phyloP scores from a whole-genome alignment of 2,797 vertebrate genomes.

The Poeciliopsis presidionis region DNA sequence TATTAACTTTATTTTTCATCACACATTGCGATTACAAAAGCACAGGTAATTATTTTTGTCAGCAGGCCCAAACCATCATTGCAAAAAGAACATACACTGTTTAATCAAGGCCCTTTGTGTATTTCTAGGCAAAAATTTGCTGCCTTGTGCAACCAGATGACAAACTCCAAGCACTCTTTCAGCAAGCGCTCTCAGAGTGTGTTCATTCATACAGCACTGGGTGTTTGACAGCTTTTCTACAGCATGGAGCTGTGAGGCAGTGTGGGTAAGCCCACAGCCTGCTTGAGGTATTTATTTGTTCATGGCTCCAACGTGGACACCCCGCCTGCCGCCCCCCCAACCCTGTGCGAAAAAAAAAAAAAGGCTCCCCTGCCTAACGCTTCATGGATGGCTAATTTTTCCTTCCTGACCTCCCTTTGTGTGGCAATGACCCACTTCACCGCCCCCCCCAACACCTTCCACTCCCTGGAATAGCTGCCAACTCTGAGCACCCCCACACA shows the following conservation, averaged over 20 bases:
- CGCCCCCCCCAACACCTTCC: conserved; percentile 40
- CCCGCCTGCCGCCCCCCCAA: background rate
- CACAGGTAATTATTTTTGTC: background rate
- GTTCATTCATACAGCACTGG: conserved; percentile 2
- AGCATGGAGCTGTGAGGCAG: conserved; percentile 22
- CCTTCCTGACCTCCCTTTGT: conserved; percentile 91
- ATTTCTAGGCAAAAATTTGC: background rate
- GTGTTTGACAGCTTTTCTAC: conserved; percentile 14
- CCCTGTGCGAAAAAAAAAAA: conserved; percentile 72
- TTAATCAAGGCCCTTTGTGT: background rate
- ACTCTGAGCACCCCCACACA: conserved; percentile 58
- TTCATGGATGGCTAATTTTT: conserved; percentile 94
- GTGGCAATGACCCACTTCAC: conserved; percentile 83
- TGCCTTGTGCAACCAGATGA: conserved; percentile 2
- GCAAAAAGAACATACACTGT: background rate
- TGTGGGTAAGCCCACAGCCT: conserved; percentile 59
- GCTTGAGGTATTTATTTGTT: conserved; percentile 86
- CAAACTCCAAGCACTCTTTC: conserved; percentile 2
- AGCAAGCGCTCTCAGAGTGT: conserved; percentile 2
- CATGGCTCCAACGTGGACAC: conserved; percentile 81
- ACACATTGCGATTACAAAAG: background rate
- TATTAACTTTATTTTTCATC: background rate
- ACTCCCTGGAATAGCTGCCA: conserved; percentile 67
- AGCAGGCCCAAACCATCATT: background rate
- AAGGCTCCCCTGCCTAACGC: conserved; percentile 81